These are phyloP conservation scores for Crioceris asparagi DNA, from an alignment of 2,888 invertebrate species.

Conservation along the genomic window DNA sequence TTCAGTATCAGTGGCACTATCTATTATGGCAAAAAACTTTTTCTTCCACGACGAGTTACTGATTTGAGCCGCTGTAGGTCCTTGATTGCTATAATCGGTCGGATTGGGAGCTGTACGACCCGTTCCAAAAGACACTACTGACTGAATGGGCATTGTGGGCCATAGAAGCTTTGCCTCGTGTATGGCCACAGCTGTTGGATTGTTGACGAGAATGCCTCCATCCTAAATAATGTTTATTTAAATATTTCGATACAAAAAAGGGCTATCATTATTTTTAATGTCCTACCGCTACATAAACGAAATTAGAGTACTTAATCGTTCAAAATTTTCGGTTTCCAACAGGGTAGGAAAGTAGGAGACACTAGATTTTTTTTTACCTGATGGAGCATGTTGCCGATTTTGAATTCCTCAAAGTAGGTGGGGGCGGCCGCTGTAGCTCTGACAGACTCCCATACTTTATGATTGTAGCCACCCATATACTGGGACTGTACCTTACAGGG, in stretches of 20 bases:
- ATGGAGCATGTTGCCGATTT: conserved; percentile 54
- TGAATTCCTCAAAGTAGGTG: conserved; percentile 77
- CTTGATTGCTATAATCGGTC: conserved; percentile 24
- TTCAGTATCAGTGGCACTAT: conserved; percentile 80
- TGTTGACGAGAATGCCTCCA: conserved; percentile 75
- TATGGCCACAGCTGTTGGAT: conserved; percentile 75
- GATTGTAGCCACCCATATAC: conserved; percentile 58
- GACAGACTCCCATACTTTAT: conserved; percentile 70
- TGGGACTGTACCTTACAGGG: conserved; percentile 56
- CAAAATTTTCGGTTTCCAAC: not conserved
- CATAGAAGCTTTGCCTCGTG: conserved; percentile 76
- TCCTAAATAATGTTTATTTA: too few species aligned
- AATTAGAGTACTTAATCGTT: conserved; percentile 15
- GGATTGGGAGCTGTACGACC: conserved; percentile 43
- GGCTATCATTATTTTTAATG: too few species aligned
- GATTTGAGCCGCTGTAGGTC: too few species aligned
- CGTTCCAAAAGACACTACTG: conserved; percentile 77
- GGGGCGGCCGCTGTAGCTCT: conserved; percentile 86
- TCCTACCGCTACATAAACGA: too few species aligned
- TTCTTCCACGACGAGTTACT: conserved; percentile 56
- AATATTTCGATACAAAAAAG: too few species aligned
- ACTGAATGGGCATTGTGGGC: conserved; percentile 61
- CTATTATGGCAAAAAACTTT: conserved; percentile 68
- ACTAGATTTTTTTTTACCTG: conserved; percentile 38
- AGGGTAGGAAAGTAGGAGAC: too few species aligned